Evolutionary conservation across 2,888 invertebrate genomes (phyloP).

Genomic region (Diplolepis rosae): DNA sequence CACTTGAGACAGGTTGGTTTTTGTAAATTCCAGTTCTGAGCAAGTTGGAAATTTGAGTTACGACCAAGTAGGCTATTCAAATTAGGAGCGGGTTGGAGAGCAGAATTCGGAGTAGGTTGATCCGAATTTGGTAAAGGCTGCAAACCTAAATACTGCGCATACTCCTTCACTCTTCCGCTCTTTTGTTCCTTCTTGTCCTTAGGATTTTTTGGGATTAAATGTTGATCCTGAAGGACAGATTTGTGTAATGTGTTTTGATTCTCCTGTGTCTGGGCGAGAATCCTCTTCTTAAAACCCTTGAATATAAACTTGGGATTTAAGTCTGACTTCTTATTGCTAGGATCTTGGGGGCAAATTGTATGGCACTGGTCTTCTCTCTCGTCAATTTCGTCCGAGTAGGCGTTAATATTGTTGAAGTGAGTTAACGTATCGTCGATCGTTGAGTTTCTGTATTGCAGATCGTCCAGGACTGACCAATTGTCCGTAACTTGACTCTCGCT

Average conservation of each 20-base stretch:
- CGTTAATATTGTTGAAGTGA: slow-evolving; percentile 38
- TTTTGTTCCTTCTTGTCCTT: slow-evolving; percentile 51
- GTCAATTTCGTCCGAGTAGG: slow-evolving; percentile 39
- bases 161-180: slow-evolving; percentile 74
- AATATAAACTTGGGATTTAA: slow-evolving; percentile 58
- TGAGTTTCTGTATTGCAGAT: slow-evolving; percentile 53
- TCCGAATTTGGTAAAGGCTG: slow-evolving; percentile 71
- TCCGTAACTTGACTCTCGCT: slow-evolving; percentile 65
- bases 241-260: slow-evolving; percentile 48
- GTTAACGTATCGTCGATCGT: slow-evolving; percentile 36
- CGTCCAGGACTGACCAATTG: slow-evolving; percentile 56
- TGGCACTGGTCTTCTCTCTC: slow-evolving; percentile 25
- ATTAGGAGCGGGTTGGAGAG: background rate
- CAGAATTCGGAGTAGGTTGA: slow-evolving; percentile 6
- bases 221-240: slow-evolving; percentile 38
- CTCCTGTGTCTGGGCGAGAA: slow-evolving; percentile 63
- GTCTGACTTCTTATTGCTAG: slow-evolving; percentile 40
- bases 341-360: slow-evolving; percentile 3
- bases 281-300: slow-evolving; percentile 67
- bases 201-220: slow-evolving; percentile 36
- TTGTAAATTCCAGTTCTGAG: background rate
- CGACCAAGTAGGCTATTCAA: background rate
- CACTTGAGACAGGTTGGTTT: slow-evolving; percentile 84
- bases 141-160: slow-evolving; percentile 83
- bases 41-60: background rate